phyloP scores from a whole-genome alignment of 53 echinoderm and acorn worm species.

The Pentamera pediparva region DNA sequence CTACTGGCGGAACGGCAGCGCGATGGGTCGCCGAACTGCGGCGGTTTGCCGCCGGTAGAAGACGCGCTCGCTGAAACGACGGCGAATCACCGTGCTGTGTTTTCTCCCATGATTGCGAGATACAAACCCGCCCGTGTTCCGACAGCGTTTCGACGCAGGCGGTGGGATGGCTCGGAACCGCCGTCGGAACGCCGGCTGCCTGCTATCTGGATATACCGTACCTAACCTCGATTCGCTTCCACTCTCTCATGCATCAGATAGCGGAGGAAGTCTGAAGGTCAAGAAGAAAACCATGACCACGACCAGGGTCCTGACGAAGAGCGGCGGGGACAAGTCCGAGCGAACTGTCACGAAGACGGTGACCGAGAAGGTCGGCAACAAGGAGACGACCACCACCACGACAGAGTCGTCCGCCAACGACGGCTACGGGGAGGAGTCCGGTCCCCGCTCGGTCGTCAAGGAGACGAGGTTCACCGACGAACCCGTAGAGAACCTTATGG shows the following conservation, averaged over 20 bases:
- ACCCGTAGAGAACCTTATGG: conserved; percentile 22
- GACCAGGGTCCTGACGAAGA: conserved; percentile 20
- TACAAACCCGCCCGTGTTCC: too few relatives aligned
- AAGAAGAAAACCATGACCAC: conserved; percentile 22
- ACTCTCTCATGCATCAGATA: not conserved
- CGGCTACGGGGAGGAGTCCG: conserved; percentile 12
- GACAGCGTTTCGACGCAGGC: too few relatives aligned
- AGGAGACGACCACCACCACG: conserved; percentile 15
- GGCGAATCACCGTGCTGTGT: too few relatives aligned
- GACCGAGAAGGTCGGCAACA: conserved; percentile 25
- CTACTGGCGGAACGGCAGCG: too few relatives aligned
- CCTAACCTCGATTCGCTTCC: not conserved
- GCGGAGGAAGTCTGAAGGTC: conserved; percentile 1
- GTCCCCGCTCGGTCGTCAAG: conserved; percentile 6
- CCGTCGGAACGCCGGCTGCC: too few relatives aligned
- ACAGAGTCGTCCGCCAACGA: not conserved
- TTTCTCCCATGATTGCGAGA: too few relatives aligned
- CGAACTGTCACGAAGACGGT: conserved; percentile 22
- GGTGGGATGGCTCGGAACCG: too few relatives aligned
- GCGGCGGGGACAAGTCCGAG: conserved; percentile 26
- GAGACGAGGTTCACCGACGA: conserved; percentile 26
- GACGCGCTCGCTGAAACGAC: too few relatives aligned
- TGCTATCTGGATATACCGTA: too few relatives aligned
- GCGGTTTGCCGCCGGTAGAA: too few relatives aligned
- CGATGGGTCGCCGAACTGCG: too few relatives aligned